Evolutionary conservation across 2,797 vertebrate genomes (phyloP).

Genomic region (Lindbergichthys nudifrons): DNA sequence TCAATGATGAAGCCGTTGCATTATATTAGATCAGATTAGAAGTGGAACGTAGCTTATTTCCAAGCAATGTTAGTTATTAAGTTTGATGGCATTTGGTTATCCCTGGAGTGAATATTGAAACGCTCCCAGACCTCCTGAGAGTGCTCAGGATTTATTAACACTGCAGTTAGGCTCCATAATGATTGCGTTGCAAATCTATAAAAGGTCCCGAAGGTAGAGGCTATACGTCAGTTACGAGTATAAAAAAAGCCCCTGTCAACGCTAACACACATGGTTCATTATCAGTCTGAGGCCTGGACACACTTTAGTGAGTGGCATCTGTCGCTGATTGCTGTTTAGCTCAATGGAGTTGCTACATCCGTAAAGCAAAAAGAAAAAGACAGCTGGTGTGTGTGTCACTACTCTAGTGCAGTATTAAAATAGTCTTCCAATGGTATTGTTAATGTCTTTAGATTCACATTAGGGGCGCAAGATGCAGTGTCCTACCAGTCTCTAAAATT

Average conservation of each 20-base stretch:
- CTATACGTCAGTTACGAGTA: background rate
- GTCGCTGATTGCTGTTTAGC: constrained; percentile 37
- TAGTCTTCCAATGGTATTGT: background rate
- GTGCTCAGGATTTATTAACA: constrained; percentile 1
- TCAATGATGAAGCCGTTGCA: constrained; percentile 14
- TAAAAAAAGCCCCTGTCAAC: constrained; percentile 25
- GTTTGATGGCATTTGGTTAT: constrained; percentile 14
- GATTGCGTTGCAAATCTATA: background rate
- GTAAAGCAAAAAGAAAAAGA: background rate
- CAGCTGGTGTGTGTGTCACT: background rate
- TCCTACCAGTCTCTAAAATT: background rate
- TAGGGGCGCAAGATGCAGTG: background rate
- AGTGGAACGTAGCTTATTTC: background rate
- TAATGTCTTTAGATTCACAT: background rate
- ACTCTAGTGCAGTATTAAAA: background rate
- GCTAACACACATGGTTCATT: constrained; percentile 8
- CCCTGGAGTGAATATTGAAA: constrained; percentile 20
- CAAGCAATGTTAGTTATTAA: background rate
- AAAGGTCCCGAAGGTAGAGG: constrained; percentile 10
- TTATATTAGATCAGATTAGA: background rate
- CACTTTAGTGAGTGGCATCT: constrained; percentile 34
- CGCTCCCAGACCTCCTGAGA: background rate
- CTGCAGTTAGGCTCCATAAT: background rate
- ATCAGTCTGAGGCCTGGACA: constrained; percentile 30
- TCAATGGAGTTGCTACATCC: constrained; percentile 7